A percentile compares a stretch with the other conserved stretches of the same genome.
phyloP scores from a whole-genome alignment of 2,888 invertebrate species.

The Petrolisthes cinctipes region DNA sequence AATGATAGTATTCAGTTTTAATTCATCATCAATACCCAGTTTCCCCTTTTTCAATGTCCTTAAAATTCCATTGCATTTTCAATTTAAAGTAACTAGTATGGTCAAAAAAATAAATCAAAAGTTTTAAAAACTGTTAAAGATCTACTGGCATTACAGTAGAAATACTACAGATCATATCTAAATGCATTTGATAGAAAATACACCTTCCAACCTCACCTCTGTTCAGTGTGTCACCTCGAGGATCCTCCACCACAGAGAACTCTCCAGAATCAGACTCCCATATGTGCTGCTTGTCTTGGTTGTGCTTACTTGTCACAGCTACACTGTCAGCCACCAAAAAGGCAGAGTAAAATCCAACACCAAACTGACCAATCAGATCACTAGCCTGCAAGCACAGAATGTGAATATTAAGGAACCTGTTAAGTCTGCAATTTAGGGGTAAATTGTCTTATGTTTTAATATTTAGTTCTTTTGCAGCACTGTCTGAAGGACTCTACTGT shows the following conservation, averaged over 20 bases:
- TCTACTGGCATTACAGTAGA: no score
- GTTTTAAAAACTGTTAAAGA: no score
- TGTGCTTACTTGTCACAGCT: slow-evolving; percentile 94
- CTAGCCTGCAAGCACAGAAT: slow-evolving; percentile 77
- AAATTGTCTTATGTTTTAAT: background rate
- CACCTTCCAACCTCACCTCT: slow-evolving; percentile 77
- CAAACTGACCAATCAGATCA: slow-evolving; percentile 99
- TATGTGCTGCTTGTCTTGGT: slow-evolving; percentile 92
- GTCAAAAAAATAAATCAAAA: no score
- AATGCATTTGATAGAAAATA: background rate
- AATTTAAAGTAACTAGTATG: no score
- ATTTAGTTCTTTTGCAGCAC: background rate
- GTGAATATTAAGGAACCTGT: background rate
- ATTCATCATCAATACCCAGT: background rate
- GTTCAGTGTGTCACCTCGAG: slow-evolving; percentile 89
- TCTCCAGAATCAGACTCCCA: slow-evolving; percentile 97
- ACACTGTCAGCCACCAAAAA: slow-evolving; percentile 97
- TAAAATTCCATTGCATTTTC: background rate
- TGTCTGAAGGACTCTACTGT: background rate
- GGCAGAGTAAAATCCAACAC: slow-evolving; percentile 99
- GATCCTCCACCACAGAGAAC: slow-evolving; percentile 92
- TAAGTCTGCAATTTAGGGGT: background rate
- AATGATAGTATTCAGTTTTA: background rate
- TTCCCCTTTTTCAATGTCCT: background rate
- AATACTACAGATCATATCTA: no score